Base-by-base conservation (phyloP, 2,113 vertebrate genomes). In the human (Homo sapiens) region DNA sequence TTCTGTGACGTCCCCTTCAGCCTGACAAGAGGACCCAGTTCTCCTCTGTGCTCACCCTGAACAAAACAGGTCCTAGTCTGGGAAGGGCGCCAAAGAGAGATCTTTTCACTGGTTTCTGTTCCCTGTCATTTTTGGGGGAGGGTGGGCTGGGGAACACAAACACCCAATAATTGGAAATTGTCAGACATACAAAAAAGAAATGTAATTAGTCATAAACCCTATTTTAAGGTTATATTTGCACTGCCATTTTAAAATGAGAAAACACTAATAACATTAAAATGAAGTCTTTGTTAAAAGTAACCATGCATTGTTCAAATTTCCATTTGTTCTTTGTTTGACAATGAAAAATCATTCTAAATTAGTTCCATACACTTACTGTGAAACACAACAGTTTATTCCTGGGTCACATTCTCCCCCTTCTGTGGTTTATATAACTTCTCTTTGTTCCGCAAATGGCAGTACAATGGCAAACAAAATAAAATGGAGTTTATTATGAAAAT, bases 201-300 rank as follows among this genome's bases (percentile, higher is more conserved):
- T 79, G 72, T 90, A 96, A 84, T 94, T 80, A 93, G 90, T 85
- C 48, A 73, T 68, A 90, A 96, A 94, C 38, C 93, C 64, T 75
- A 48, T 72, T 94, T 97, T 61, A 82, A 97, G 93, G 35, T 57
- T 85, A 11, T 92, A 84, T 94, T 87, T 91, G n/a, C 45, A 75
- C 38, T 82, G 78, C 50, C 79, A 80, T 82, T 93, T 97, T 92
- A 95, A 96, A 97, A 88, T 75, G 3, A 94, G 86, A 57, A 92
- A 91, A 80, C 64, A 59, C 64, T 94, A 93, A 90, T 83, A 79
- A 80, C 27, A 94, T n/a, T 81, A 93, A 94, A 87, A 89, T 80
- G 83, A 97, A 83, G 82, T 48, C 79, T 97, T 66, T 50, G 16
- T 86, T 79, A 89, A 93, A 61, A 95, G 27, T 73, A 80, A 86